Evolutionary conservation across 2,113 vertebrate species (phyloP).

Genomic region (Trematocara marginatum): DNA sequence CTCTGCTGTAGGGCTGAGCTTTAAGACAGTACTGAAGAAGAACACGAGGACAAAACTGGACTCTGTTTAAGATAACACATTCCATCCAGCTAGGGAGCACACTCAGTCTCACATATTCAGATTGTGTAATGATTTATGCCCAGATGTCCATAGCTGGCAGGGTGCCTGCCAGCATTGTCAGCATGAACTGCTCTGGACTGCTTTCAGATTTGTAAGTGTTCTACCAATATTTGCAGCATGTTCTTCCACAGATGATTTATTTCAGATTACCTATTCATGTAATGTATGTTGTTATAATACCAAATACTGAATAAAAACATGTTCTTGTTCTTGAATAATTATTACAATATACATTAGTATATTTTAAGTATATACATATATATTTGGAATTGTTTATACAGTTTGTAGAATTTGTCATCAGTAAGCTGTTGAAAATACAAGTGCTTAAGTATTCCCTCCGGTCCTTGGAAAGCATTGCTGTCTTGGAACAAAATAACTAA

Average conservation of each 20-base stretch:
- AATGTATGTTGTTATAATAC: not conserved
- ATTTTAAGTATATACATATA: not conserved
- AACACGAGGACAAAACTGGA: slow-evolving; percentile 20
- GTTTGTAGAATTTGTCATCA: not conserved
- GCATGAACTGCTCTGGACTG: slow-evolving; percentile 5
- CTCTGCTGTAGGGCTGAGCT: not conserved
- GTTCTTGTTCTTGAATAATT: not conserved
- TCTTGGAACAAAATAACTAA: not conserved
- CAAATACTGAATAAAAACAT: not conserved
- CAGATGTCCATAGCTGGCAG: slow-evolving; percentile 30
- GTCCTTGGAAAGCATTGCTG: not conserved
- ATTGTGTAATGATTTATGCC: slow-evolving; percentile 38
- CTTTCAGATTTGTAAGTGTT: slow-evolving; percentile 21
- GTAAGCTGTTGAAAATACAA: not conserved
- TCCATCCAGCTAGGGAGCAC: slow-evolving; percentile 1
- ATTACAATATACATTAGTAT: not conserved
- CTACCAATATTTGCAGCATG: not conserved
- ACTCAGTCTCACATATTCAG: slow-evolving; percentile 31
- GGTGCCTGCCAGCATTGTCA: slow-evolving; percentile 23
- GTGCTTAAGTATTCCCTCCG: not conserved
- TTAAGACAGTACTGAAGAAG: not conserved
- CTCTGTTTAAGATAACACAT: slow-evolving; percentile 5
- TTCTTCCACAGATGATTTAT: not conserved
- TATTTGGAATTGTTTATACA: not conserved
- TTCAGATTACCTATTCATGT: not conserved